Evolutionary conservation across 2,888 invertebrate genomes (phyloP), one percentile per base, ranked within the genome.

Genomic region (Chloromyia formosa): DNA sequence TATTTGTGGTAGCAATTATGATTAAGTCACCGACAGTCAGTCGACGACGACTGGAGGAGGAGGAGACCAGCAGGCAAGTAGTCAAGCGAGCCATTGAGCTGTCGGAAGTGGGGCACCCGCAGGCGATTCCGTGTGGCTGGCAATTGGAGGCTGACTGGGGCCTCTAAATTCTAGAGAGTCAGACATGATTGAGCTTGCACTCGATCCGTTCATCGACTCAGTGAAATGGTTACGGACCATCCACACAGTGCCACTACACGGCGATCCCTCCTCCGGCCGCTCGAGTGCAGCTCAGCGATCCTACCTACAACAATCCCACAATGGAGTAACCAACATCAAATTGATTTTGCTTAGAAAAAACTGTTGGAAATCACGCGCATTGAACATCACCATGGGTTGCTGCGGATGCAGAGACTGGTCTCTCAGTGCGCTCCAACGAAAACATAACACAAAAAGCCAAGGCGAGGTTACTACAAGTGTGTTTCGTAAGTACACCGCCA

Each of bases 141-240:
- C 3, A 16, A 5, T 62, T n/a, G 40, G 62, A 66, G 49, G 23
- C 49, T 20, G 49, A 66, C 66, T 66, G 66, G 42, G 62, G 66
- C 42, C 35, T 35, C 14, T 16, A 14, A 3, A 16, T 23, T 18
- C 62, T 1, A 1, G 1, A 16, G 20, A 66, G 16, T 35, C 45
- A 49, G 22, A 66, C 66, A 66, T 49, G 66, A 66, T 49, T 22
- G 66, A 49, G 66, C 66, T 49, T 66, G 66, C 66, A 66, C 45
- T 22, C 66, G 49, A 35, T 35, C 7, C 27, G 22, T 20, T 35
- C 22, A 22, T 10, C 49, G 42, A 20, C 22, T 49, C 49, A 7
- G 49, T 18, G 22, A 66, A 20, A 10, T 22, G 12, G 62, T 40
- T 42, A n/a, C 3, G 18, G 16, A 1, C 49, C 27, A 35, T 7